A percentile compares a stretch with the other conserved stretches of the same genome.
Evolutionary conservation across 2,113 vertebrate species (phyloP).

Genomic region (Rhinoderma darwinii): DNA sequence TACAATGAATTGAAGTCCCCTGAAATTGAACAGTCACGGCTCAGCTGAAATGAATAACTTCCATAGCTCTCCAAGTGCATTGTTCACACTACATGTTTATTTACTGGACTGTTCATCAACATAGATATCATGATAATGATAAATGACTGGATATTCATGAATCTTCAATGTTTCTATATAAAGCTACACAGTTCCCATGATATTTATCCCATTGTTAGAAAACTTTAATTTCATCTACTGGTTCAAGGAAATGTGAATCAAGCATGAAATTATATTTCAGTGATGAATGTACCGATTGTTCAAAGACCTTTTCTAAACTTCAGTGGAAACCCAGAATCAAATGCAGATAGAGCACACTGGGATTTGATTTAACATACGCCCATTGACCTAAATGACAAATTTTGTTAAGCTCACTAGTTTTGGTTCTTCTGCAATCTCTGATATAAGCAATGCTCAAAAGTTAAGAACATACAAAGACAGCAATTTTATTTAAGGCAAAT

Average conservation of each 20-base stretch:
- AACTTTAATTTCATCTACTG: constrained; percentile 50
- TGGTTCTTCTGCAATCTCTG: constrained; percentile 24
- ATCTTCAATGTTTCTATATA: constrained; percentile 25
- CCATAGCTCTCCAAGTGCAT: not conserved
- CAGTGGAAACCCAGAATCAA: constrained; percentile 22
- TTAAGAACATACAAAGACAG: constrained; percentile 15
- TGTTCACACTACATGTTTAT: not conserved
- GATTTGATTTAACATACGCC: constrained; percentile 21
- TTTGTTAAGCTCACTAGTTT: constrained; percentile 1
- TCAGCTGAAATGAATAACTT: not conserved
- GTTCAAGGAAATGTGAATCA: constrained; percentile 52
- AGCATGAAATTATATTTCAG: constrained; percentile 55
- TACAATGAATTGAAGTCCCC: not conserved
- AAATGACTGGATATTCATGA: not conserved
- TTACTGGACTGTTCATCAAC: not conserved
- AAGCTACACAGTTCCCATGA: constrained; percentile 41
- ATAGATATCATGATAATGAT: not conserved
- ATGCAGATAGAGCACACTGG: constrained; percentile 38
- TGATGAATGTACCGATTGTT: constrained; percentile 63
- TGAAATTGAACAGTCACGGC: not conserved
- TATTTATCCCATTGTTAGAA: constrained; percentile 36
- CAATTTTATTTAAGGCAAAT: constrained; percentile 6
- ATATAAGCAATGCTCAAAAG: constrained; percentile 8
- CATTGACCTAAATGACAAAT: constrained; percentile 41
- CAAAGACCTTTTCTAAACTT: constrained; percentile 26